These are phyloP conservation scores for Druon quercuslanigerum DNA, from an alignment of 1,140 invertebrate species.

Conservation along the genomic window DNA sequence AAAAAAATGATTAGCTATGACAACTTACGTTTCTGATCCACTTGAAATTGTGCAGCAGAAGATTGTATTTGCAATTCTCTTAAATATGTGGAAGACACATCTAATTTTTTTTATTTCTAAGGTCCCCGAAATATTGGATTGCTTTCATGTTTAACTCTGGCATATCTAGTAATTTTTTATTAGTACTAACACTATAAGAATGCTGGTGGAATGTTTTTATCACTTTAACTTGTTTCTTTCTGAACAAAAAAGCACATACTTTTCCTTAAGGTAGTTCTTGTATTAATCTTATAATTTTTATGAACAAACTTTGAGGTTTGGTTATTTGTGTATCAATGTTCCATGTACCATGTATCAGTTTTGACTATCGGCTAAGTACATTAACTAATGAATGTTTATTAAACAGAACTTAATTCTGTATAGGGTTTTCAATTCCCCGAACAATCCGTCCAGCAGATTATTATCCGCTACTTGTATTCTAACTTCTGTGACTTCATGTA, in stretches of 20 bases:
- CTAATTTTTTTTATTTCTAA: constrained; percentile 45
- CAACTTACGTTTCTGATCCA: background rate
- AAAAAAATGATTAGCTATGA: too few species aligned
- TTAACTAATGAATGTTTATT: constrained; percentile 50
- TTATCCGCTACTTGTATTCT: constrained; percentile 33
- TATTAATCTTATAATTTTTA: constrained; percentile 41
- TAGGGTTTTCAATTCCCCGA: constrained; percentile 41
- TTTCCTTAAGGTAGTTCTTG: constrained; percentile 36
- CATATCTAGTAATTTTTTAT: constrained; percentile 32
- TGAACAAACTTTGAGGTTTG: constrained; percentile 36
- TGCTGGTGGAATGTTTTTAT: too few species aligned
- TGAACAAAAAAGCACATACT: constrained; percentile 33
- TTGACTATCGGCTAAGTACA: constrained; percentile 49
- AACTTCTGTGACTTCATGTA: background rate
- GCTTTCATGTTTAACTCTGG: constrained; percentile 21
- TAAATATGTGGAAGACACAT: constrained; percentile 35
- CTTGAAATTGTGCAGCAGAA: constrained; percentile 31
- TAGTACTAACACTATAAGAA: constrained; percentile 4
- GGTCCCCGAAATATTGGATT: constrained; percentile 38
- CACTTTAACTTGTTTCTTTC: constrained; percentile 34
- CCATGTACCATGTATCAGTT: constrained; percentile 46
- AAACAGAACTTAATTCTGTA: constrained; percentile 50
- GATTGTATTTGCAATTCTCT: constrained; percentile 36
- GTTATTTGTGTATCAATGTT: constrained; percentile 50
- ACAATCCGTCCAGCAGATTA: constrained; percentile 46